Evolutionary conservation across 2,797 vertebrate genomes (phyloP).

Genomic region (Leptoclinus maculatus): DNA sequence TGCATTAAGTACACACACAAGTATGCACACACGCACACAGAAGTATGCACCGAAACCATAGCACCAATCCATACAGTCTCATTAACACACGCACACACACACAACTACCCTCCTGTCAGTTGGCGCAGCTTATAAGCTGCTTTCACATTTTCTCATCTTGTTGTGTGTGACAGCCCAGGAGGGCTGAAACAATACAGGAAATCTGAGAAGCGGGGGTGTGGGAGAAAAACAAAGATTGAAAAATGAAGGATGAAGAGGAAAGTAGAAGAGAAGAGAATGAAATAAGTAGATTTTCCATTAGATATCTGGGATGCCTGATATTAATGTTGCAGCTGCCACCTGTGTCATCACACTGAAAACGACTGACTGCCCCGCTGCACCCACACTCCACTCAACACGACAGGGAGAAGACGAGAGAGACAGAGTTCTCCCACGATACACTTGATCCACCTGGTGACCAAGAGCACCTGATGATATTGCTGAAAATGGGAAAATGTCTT

Average conservation of each 20-base stretch:
- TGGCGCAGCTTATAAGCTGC: constrained; percentile 73
- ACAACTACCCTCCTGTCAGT: constrained; percentile 67
- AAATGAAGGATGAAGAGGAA: constrained; percentile 30
- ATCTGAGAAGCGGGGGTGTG: constrained; percentile 53
- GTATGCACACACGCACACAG: constrained; percentile 18
- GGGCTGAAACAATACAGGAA: constrained; percentile 78
- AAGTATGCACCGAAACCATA: constrained; percentile 24
- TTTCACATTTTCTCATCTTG: constrained; percentile 76
- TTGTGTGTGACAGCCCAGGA: constrained; percentile 75
- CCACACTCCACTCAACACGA: constrained; percentile 55
- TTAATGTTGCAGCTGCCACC: constrained; percentile 74
- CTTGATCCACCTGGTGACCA: constrained; percentile 8
- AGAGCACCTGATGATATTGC: not conserved
- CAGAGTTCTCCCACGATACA: constrained; percentile 20
- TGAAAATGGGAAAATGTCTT: constrained; percentile 16
- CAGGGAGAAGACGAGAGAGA: constrained; percentile 22
- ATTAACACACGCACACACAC: constrained; percentile 34
- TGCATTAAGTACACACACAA: constrained; percentile 5
- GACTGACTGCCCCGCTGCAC: constrained; percentile 54
- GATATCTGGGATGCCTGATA: constrained; percentile 71
- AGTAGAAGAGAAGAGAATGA: constrained; percentile 25
- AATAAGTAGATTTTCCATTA: constrained; percentile 72
- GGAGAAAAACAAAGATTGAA: constrained; percentile 35
- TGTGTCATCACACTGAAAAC: constrained; percentile 66
- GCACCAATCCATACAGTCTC: constrained; percentile 12